Conservation (phyloP, 2,113 vertebrate genomes). For the Peromyscus californicus region DNA sequence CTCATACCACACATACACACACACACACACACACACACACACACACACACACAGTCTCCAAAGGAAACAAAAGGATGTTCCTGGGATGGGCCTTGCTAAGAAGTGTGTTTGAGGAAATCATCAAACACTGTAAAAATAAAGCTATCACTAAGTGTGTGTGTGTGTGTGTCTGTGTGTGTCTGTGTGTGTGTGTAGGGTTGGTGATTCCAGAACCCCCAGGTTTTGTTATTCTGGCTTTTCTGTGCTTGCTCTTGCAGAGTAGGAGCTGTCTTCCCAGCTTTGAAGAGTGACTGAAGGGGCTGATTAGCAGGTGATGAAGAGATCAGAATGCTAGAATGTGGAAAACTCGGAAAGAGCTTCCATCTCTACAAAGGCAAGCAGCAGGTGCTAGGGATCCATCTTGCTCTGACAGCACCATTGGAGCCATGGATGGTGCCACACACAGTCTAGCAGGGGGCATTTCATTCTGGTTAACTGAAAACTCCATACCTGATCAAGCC, state of each 20-base stretch:
- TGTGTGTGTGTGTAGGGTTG: not conserved
- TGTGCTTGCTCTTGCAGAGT: constrained; percentile 56
- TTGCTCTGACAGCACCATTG: not conserved
- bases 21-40: not conserved
- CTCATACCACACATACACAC: too few species aligned
- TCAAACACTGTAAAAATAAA: not conserved
- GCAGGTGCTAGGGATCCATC: not conserved
- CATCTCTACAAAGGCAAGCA: not conserved
- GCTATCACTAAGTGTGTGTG: not conserved
- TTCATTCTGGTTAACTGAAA: not conserved
- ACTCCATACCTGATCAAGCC: not conserved
- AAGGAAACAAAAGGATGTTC: not conserved
- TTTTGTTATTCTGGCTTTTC: not conserved
- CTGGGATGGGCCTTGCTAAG: constrained; percentile 61
- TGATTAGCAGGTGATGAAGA: constrained; percentile 17
- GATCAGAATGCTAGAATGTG: not conserved
- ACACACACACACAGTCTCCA: not conserved
- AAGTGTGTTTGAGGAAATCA: constrained; percentile 72
- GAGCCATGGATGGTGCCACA: not conserved
- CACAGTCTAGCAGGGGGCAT: not conserved
- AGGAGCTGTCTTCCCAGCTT: not conserved
- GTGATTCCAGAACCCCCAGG: not conserved
- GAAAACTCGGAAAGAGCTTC: not conserved
- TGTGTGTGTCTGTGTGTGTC: not conserved
- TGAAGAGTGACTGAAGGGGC: constrained; percentile 17